Evolutionary conservation across 2,113 vertebrate genomes (phyloP).

Genomic region (Aegithalos caudatus): DNA sequence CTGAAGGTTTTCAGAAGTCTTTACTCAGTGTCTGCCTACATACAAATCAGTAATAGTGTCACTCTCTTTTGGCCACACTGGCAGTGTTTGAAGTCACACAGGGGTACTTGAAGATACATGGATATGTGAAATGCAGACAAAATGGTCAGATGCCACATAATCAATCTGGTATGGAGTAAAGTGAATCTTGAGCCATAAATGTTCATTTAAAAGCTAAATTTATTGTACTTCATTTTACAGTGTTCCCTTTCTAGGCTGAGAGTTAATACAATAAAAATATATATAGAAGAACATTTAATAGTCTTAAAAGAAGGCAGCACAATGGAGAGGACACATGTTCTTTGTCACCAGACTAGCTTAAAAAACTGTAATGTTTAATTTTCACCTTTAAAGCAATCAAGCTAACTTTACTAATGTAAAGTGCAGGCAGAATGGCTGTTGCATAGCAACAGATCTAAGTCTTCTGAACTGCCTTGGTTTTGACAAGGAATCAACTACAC

Average conservation of each 20-base stretch:
- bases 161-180: background rate
- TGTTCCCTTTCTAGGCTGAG: conserved; percentile 68
- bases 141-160: background rate
- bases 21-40: background rate
- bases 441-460: conserved; percentile 74
- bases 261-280: conserved; percentile 70
- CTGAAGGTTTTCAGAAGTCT: background rate
- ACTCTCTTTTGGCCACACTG: background rate
- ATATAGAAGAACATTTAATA: conserved; percentile 70
- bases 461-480: conserved; percentile 66
- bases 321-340: conserved; percentile 66
- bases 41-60: background rate
- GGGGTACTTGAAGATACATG: background rate
- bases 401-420: conserved; percentile 69
- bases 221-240: conserved; percentile 80
- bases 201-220: conserved; percentile 75
- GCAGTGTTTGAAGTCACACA: background rate
- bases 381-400: conserved; percentile 69
- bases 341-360: conserved; percentile 74
- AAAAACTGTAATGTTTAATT: conserved; percentile 72
- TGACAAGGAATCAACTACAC: conserved; percentile 63
- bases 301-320: conserved; percentile 72
- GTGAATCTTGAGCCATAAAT: background rate
- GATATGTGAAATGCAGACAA: background rate
- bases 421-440: conserved; percentile 76